Base-by-base conservation (phyloP, 1,140 invertebrate genomes). In the Vollenhovia emeryi region DNA sequence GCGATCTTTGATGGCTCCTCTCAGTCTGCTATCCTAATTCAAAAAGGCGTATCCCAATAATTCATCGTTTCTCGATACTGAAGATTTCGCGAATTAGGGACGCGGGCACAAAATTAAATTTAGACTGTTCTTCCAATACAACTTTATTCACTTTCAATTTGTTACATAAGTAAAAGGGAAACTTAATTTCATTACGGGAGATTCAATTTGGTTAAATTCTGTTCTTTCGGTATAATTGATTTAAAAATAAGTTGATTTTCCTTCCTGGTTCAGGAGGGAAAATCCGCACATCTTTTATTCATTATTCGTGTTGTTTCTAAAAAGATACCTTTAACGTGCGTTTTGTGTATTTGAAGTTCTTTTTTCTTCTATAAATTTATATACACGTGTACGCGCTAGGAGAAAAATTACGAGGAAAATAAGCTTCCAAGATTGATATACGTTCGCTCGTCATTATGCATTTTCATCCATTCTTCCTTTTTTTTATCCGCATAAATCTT, bases 401-500 rank as follows among this genome's bases (percentile, higher is more conserved):
- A 30, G 33, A 36, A 30, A 27, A 79, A 18, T 40, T 68, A 8
- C n/a, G 21, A 50, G 6, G n/a, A 27, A 36, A 36, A 30, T 50
- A 27, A 66, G 60, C 24, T 27, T 43, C 0, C 43, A 36, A 55
- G 21, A 69, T 52, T 52, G 45, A 79, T n/a, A n/a, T 52, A 24
- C n/a, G 11, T 27, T 52, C 30, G 4, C 27, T 66, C 50, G 15
- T 68, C n/a, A 48, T 48, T 15, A 18, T 27, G 36, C n/a, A n/a
- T 52, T 52, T 52, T 36, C 30, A 45, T 79, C 52, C 9, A 40
- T 36, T 79, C 40, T 59, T 62, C 48, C 0, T 24, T 43, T 13
- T 50, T 64, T 13, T 18, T 15, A 52, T 69, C 50, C 52, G 21
- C 18, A 69, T 69, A 68, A 69, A 68, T 79, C 62, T 69, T 68